Base-by-base conservation (phyloP, 1,140 invertebrate genomes). In the Sitobion miscanthi region DNA sequence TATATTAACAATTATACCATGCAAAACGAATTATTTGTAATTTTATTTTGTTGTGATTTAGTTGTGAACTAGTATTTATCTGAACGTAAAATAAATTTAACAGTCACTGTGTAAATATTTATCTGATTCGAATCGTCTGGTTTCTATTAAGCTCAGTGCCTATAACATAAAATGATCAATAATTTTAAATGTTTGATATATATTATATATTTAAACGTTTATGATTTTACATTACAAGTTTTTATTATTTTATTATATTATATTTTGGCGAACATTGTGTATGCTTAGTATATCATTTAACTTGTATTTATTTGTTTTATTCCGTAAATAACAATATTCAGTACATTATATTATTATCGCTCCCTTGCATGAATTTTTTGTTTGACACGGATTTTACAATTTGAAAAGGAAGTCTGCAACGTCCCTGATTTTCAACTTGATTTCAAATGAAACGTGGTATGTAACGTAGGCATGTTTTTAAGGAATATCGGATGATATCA, bases 1-100 rank as follows among this genome's bases (percentile, higher is more conserved):
- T 77, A n/a, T 77, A n/a, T 6, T 54, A 54, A 52, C 14, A 49
- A 69, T 17, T n/a, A n/a, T n/a, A n/a, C n/a, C 14, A n/a, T 17
- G 14, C 14, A n/a, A 35, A 77, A 77, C n/a, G 30, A n/a, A 77
- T 77, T 77, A 77, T 77, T 77, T 17, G 62, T n/a, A 35, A n/a
- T 77, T 77, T n/a, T 77, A 77, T 17, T 77, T 77, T 77, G 62
- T 77, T n/a, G 62, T n/a, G 62, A 77, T 77, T 77, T 77, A 77
- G 62, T 77, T 77, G 62, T n/a, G 5, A n/a, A 77, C 62, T 77
- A 77, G 62, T n/a, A 20, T 77, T 35, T 77, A 77, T 77, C 62
- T n/a, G 30, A 69, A 69, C 62, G 25, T 30, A 17, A n/a, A 77
- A 77, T n/a, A n/a, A 17, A 77, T 77, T 77, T n/a, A 77, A 77